A percentile compares a stretch with the other conserved stretches of the same genome.
Evolutionary conservation across 2,113 vertebrate species (phyloP).

Genomic region (Hemiscyllium ocellatum): DNA sequence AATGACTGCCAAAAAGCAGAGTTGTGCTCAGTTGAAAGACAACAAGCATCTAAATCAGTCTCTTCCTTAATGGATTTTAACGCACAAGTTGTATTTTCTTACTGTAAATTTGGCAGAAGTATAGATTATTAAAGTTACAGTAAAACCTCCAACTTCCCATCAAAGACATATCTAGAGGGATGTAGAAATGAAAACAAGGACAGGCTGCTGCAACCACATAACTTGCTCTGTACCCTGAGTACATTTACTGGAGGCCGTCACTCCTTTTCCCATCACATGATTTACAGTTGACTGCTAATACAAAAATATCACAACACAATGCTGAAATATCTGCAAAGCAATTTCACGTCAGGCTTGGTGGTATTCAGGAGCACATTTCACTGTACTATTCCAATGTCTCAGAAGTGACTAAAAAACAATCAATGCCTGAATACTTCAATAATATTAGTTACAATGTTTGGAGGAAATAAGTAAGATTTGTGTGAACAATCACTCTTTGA

Average conservation of each 20-base stretch:
- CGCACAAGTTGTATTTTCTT: constrained; percentile 6
- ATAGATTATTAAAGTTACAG: constrained; percentile 35
- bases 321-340: background rate
- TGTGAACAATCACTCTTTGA: background rate
- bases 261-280: constrained; percentile 28
- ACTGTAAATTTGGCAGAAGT: constrained; percentile 19
- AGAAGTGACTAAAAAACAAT: background rate
- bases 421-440: background rate
- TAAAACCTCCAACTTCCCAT: constrained; percentile 24
- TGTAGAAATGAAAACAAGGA: background rate
- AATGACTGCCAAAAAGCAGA: background rate
- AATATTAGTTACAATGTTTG: background rate
- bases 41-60: background rate
- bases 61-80: constrained; percentile 9
- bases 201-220: background rate
- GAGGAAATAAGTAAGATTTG: background rate
- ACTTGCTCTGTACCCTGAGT: background rate
- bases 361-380: too few relatives aligned
- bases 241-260: constrained; percentile 21
- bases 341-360: background rate
- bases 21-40: background rate
- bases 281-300: constrained; percentile 14
- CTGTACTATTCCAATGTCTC: background rate
- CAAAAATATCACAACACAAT: background rate
- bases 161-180: constrained; percentile 11